A percentile compares a stretch with the other conserved stretches of the same genome.
phyloP scores from a whole-genome alignment of 2,888 invertebrate genomes.

The Rhagophthalmus giganteus region DNA sequence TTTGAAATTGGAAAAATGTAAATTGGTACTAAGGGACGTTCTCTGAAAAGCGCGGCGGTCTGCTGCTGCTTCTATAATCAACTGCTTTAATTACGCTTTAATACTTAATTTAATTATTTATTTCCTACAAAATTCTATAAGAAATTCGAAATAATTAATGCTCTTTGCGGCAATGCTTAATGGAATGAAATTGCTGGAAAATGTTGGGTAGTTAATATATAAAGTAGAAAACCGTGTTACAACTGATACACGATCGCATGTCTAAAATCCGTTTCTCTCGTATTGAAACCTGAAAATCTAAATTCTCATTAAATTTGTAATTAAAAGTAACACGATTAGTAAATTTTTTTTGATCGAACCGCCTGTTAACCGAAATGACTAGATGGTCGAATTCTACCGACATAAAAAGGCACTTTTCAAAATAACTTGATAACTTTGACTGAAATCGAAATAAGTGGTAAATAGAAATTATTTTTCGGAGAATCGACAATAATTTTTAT shows the following conservation, averaged over 20 bases:
- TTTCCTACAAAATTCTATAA: not conserved
- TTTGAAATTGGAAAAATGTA: constrained; percentile 13
- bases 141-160: constrained; percentile 1
- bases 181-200: constrained; percentile 1
- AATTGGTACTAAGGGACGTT: constrained; percentile 4
- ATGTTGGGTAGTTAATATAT: not conserved
- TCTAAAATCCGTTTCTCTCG: constrained; percentile 6
- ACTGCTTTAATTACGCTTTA: not conserved
- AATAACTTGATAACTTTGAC: too few species aligned
- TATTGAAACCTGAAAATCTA: not conserved
- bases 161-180: not conserved
- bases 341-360: too few species aligned
- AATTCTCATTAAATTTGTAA: constrained; percentile 6
- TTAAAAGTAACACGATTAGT: not conserved
- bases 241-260: constrained; percentile 3
- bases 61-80: not conserved
- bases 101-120: not conserved
- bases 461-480: too few species aligned
- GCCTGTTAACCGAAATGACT: too few species aligned
- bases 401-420: too few species aligned
- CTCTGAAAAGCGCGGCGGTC: not conserved
- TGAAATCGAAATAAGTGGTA: too few species aligned
- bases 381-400: too few species aligned
- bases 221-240: constrained; percentile 7
- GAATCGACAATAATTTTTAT: too few species aligned